Evolutionary conservation across 2,113 vertebrate genomes (phyloP), one percentile per base, ranked within the genome.

Genomic region (Nothocercus julius): DNA sequence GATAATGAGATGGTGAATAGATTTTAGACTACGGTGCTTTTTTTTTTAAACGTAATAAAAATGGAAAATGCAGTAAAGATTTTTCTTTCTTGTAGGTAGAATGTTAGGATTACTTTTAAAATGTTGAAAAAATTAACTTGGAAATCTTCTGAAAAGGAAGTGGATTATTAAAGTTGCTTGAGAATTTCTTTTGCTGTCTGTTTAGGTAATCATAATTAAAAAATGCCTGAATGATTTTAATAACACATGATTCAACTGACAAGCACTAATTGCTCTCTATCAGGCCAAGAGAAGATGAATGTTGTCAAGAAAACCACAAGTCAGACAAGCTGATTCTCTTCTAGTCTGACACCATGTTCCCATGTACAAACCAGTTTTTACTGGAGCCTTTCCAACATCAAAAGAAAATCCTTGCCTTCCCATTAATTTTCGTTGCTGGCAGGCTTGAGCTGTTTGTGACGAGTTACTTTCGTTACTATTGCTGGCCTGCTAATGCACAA

Each of bases 291-390:
- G 98, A 97, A 98, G 98, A 98, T 98, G 98, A 98, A 98, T 98
- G 98, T 97, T 98, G 98, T 98, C 98, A 98, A 98, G 98, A 98
- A 98, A 99, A 99, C 98, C 98, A 98, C 98, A 98, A 98, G 98
- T 98, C 98, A 98, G 98, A 98, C 98, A 96, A 98, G 98, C 98
- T 98, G 97, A 98, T 98, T 98, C 98, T 98, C 97, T 98, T 96
- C 95, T 94, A 98, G 98, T 98, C 98, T 98, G 98, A 99, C 98
- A 98, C 98, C 97, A 92, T 99, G 98, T 99, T 98, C 98, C 98
- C 98, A 97, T 98, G 98, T 99, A 98, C 98, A 97, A 98, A 99
- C 98, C 98, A 98, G 98, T 98, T 98, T 99, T 98, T 98, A 98
- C 98, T 99, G 98, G 98, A 98, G 94, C 81, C 90, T 91, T 97